A percentile compares a stretch with the other conserved stretches of the same genome.
Conservation (phyloP, 2,888 invertebrate species). For the Nyleta sp. region DNA sequence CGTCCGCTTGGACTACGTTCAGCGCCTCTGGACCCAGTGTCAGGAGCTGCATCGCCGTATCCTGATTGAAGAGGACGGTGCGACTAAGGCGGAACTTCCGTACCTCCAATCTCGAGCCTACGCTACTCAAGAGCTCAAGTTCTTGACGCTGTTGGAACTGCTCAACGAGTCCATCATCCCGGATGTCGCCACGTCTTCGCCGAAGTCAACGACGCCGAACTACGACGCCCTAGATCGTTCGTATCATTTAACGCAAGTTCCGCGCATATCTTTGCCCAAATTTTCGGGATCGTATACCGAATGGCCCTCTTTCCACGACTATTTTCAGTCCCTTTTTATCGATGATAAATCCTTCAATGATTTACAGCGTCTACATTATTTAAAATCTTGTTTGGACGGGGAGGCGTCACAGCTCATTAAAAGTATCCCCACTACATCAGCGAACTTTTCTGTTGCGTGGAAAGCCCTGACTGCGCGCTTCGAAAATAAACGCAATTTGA, state of each 20-base stretch:
- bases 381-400: constrained; percentile 15
- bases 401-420: neutral
- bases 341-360: constrained; percentile 1
- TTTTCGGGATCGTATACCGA: neutral
- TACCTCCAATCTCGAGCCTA: too few relatives aligned
- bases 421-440: neutral
- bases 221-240: too few relatives aligned
- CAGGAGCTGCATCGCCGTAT: neutral
- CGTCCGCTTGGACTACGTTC: neutral
- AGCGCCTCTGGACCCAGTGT: neutral
- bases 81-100: too few relatives aligned
- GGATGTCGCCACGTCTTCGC: too few relatives aligned
- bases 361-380: constrained; percentile 7
- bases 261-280: neutral
- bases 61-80: neutral
- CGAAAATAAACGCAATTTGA: neutral
- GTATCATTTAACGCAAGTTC: neutral
- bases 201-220: too few relatives aligned
- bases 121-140: too few relatives aligned
- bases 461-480: neutral
- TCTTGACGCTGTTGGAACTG: too few relatives aligned
- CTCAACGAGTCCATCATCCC: too few relatives aligned
- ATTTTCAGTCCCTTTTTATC: constrained; percentile 9
- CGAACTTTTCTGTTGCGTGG: neutral
- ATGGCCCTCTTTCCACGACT: constrained; percentile 10